Conservation (phyloP, 2,797 vertebrate genomes). For the Atherinosoma microstoma region DNA sequence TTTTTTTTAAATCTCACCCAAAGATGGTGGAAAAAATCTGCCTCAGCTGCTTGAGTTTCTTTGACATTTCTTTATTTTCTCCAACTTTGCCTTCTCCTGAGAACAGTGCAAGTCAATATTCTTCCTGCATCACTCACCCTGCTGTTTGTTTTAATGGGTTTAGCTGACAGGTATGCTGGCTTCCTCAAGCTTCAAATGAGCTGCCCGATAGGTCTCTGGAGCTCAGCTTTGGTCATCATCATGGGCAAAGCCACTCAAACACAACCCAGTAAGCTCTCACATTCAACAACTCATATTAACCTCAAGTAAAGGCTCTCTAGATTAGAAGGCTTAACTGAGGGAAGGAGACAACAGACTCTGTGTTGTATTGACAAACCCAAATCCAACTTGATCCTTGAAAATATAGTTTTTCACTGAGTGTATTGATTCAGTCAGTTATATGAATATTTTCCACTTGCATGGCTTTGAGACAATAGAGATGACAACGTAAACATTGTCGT, state of each 20-base stretch:
- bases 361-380: conserved; percentile 29
- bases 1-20: conserved; percentile 15
- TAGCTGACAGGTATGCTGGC: conserved; percentile 66
- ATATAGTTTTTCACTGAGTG: conserved; percentile 9
- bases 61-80: conserved; percentile 49
- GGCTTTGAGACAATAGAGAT: not conserved
- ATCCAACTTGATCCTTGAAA: conserved; percentile 29
- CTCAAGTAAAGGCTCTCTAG: conserved; percentile 51
- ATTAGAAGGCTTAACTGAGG: conserved; percentile 49
- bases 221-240: conserved; percentile 47
- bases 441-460: conserved; percentile 1
- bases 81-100: conserved; percentile 38
- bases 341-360: conserved; percentile 17
- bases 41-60: conserved; percentile 43
- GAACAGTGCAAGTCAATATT: conserved; percentile 72
- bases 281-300: conserved; percentile 58
- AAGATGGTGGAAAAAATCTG: conserved; percentile 48
- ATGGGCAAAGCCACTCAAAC: conserved; percentile 62
- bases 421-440: not conserved
- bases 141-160: conserved; percentile 76
- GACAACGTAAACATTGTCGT: not conserved
- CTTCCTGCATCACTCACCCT: conserved; percentile 55
- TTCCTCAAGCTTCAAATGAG: conserved; percentile 57
- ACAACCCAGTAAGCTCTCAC: conserved; percentile 46
- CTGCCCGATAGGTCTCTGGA: conserved; percentile 50